Evolutionary conservation across 2,797 vertebrate species (phyloP).

Genomic region (Muscicapa striata): DNA sequence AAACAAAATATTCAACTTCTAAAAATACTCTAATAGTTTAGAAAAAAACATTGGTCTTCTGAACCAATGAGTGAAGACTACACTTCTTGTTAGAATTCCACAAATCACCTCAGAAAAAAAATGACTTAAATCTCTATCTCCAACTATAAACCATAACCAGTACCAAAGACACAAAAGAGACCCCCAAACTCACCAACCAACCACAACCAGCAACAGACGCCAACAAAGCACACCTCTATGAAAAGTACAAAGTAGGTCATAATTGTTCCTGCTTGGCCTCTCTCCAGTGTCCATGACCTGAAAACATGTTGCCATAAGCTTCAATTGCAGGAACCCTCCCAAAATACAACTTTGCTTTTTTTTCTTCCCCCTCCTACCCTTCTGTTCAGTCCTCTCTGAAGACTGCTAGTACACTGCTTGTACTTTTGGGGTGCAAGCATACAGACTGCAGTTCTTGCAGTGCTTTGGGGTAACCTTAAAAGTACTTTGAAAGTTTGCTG

Average conservation of each 20-base stretch:
- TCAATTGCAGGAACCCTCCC: not conserved
- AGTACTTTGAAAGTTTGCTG: not conserved
- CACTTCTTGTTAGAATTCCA: not conserved
- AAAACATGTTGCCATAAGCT: accelerated
- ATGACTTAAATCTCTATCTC: not conserved
- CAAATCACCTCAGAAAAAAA: not conserved
- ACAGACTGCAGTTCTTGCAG: not conserved
- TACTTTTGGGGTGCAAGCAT: not conserved
- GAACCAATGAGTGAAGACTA: not conserved
- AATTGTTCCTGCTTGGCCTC: not conserved
- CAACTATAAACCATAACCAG: not conserved
- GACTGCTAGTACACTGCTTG: not conserved
- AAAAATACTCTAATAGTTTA: not conserved
- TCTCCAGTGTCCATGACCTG: not conserved
- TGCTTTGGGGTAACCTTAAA: not conserved
- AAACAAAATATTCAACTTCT: conserved; percentile 9
- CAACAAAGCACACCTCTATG: not conserved
- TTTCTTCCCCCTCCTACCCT: not conserved
- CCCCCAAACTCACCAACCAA: not conserved
- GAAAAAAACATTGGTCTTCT: not conserved
- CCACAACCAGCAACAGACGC: not conserved
- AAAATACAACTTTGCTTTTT: not conserved
- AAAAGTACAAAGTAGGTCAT: not conserved
- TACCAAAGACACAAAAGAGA: not conserved
- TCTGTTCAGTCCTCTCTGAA: not conserved